Percentiles rank a stretch among this genome's conserved stretches.
Evolutionary conservation across 2,888 invertebrate genomes (phyloP).

Genomic region (Nomada goodeniana): DNA sequence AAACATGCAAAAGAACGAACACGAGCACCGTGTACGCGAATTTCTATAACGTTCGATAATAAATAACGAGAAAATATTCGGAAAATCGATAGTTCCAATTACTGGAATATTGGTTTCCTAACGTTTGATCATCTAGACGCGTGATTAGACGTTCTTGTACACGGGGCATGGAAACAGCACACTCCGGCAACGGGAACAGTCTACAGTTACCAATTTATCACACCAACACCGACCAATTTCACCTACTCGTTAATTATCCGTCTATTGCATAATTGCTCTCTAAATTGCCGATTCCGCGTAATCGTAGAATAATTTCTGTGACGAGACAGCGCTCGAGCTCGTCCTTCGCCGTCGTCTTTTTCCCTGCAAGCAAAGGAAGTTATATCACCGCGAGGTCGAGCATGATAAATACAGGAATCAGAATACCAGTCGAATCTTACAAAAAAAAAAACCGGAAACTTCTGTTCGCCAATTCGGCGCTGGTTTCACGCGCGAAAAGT

Average conservation of each 20-base stretch:
- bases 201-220: conserved; percentile 18
- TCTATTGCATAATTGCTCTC: conserved; percentile 10
- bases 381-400: too few relatives aligned
- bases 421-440: too few relatives aligned
- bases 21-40: neutral
- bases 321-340: neutral
- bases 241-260: conserved; percentile 21
- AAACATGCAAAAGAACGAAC: neutral
- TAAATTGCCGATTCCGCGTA: conserved; percentile 10
- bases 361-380: too few relatives aligned
- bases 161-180: conserved; percentile 22
- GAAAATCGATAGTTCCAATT: conserved; percentile 17
- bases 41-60: neutral
- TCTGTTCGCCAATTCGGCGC: too few relatives aligned
- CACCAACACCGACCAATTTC: conserved; percentile 10
- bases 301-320: neutral
- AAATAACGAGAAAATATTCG: neutral
- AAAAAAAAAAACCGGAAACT: too few relatives aligned
- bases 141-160: conserved; percentile 29
- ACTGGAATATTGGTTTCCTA: neutral
- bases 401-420: too few relatives aligned
- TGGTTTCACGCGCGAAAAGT: too few relatives aligned
- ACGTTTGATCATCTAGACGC: conserved; percentile 15
- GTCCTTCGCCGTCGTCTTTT: neutral
- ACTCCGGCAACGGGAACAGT: conserved; percentile 12